A percentile compares a stretch with the other conserved stretches of the same genome.
These are phyloP conservation scores for Chelonia mydas DNA, from an alignment of 2,797 vertebrate genomes.

Conservation along the genomic window DNA sequence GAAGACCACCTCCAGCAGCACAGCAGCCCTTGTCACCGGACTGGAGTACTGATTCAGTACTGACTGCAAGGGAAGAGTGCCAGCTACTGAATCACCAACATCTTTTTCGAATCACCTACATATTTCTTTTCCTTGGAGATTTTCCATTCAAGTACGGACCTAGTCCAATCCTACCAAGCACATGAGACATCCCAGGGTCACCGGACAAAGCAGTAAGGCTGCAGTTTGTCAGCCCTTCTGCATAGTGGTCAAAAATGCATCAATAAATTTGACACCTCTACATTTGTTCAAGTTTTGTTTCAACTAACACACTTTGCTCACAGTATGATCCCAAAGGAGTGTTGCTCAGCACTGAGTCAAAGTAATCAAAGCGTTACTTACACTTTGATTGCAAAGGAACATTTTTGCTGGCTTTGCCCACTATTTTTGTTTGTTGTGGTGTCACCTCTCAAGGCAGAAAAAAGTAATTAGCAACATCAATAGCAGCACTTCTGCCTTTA, in stretches of 20 bases:
- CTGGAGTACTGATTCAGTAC: not conserved
- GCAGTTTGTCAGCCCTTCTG: not conserved
- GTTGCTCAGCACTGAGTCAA: constrained; percentile 36
- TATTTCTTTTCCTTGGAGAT: not conserved
- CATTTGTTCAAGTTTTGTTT: not conserved
- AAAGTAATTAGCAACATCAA: not conserved
- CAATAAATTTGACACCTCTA: not conserved
- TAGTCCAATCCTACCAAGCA: not conserved
- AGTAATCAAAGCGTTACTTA: constrained; percentile 30
- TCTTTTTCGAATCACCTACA: not conserved
- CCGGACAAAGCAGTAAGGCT: not conserved
- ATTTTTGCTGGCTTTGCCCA: constrained; percentile 14
- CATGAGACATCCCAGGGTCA: not conserved
- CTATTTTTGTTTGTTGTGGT: constrained; percentile 37
- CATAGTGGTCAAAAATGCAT: not conserved
- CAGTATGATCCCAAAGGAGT: constrained; percentile 15
- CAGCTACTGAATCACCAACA: not conserved
- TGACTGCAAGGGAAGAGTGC: not conserved
- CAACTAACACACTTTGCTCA: constrained; percentile 6
- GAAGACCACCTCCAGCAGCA: not conserved
- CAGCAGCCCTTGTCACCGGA: not conserved
- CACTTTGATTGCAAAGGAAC: constrained; percentile 25
- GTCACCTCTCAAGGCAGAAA: constrained; percentile 33
- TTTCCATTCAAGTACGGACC: not conserved
- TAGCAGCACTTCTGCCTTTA: constrained; percentile 6